Evolutionary conservation across 2,888 invertebrate species (phyloP).

Genomic region (Druceiella hillmani): DNA sequence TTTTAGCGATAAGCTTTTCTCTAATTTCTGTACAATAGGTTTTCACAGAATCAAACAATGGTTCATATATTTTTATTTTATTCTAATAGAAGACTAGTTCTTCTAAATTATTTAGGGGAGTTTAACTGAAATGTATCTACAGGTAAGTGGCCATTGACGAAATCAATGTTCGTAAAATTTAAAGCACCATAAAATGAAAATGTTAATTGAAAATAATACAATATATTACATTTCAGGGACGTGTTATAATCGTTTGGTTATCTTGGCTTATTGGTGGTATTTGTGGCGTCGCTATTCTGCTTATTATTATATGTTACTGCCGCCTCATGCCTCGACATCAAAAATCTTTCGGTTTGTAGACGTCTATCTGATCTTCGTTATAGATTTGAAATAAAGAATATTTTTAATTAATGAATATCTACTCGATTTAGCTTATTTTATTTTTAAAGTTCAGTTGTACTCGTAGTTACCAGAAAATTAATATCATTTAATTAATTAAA

Average conservation of each 20-base stretch:
- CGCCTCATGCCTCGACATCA: slow-evolving; percentile 65
- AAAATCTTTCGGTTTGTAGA: slow-evolving; percentile 61
- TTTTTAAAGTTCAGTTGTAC: background rate
- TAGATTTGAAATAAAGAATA: too few species aligned
- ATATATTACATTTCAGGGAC: slow-evolving; percentile 37
- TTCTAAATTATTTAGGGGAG: too few species aligned
- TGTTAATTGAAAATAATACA: slow-evolving; percentile 12
- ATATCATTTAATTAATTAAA: background rate
- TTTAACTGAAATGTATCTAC: slow-evolving; percentile 50
- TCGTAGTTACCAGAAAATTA: background rate
- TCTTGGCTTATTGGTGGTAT: slow-evolving; percentile 56
- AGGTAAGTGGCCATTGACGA: slow-evolving; percentile 32
- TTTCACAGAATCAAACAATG: too few species aligned
- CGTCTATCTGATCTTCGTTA: too few species aligned
- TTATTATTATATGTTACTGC: slow-evolving; percentile 61
- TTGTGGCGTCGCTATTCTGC: slow-evolving; percentile 58
- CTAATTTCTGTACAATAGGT: too few species aligned
- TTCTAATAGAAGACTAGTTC: too few species aligned
- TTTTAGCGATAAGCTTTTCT: too few species aligned
- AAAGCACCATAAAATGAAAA: background rate
- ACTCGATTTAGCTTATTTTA: too few species aligned
- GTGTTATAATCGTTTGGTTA: slow-evolving; percentile 50
- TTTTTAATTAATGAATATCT: too few species aligned
- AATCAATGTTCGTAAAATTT: slow-evolving; percentile 28
- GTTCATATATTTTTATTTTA: too few species aligned